A percentile compares a stretch with the other conserved stretches of the same genome.
These are phyloP conservation scores for Caenorhabditis macrosperma DNA, from an alignment of 2,888 invertebrate genomes.

Conservation along the genomic window DNA sequence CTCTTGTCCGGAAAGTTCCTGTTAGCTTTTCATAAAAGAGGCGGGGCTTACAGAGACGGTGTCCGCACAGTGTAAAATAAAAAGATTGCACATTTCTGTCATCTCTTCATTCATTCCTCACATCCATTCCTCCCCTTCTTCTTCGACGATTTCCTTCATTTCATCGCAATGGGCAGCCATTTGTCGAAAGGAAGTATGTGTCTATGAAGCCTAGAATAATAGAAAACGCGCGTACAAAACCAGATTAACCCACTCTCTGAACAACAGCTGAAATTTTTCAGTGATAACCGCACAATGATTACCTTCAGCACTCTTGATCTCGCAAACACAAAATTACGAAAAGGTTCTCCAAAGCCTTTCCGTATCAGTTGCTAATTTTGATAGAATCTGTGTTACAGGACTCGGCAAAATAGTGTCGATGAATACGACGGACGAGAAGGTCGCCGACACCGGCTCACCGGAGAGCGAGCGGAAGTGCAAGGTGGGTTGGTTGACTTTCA, in stretches of 20 bases:
- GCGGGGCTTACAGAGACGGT: background rate
- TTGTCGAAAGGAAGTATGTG: slow-evolving; percentile 38
- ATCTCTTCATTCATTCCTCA: background rate
- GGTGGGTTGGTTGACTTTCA: slow-evolving; percentile 7
- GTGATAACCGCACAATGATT: slow-evolving; percentile 35
- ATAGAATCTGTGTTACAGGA: background rate
- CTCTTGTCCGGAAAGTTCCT: background rate
- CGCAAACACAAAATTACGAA: slow-evolving; percentile 33
- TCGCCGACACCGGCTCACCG: slow-evolving; percentile 35
- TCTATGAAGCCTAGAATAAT: background rate
- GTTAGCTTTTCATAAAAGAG: background rate
- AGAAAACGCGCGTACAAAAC: background rate
- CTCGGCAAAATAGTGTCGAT: slow-evolving; percentile 27
- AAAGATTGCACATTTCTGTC: slow-evolving; percentile 17
- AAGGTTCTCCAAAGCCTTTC: slow-evolving; percentile 16
- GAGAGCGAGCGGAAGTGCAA: slow-evolving; percentile 36
- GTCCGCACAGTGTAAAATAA: background rate
- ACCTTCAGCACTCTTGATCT: slow-evolving; percentile 39
- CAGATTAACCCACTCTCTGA: background rate
- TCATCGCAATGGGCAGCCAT: slow-evolving; percentile 15
- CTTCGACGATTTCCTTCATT: background rate
- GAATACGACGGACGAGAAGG: slow-evolving; percentile 10
- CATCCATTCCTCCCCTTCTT: background rate
- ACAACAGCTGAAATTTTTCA: slow-evolving; percentile 20
- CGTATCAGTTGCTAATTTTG: background rate